phyloP scores from a whole-genome alignment of 2,888 invertebrate genomes.

The Orchestes rusci region DNA sequence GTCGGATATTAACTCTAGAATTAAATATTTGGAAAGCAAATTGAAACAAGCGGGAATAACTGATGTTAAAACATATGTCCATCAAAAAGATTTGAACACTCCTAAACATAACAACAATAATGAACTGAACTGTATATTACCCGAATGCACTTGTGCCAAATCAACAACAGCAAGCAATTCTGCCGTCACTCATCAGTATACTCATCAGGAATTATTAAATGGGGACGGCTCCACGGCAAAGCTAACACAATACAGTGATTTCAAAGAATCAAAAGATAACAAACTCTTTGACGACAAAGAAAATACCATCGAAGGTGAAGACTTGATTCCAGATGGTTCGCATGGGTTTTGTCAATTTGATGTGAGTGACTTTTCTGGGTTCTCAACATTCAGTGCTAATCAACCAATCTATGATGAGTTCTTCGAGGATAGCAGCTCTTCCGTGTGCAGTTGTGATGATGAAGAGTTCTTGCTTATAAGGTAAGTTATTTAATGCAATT shows the following conservation, averaged over 20 bases:
- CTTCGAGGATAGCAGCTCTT: conserved; percentile 27
- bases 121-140: neutral
- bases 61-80: conserved; percentile 19
- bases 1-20: conserved; percentile 44
- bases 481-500: conserved; percentile 10
- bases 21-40: conserved; percentile 47
- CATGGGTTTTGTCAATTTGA: conserved; percentile 38
- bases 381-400: conserved; percentile 21
- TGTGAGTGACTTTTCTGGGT: conserved; percentile 32
- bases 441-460: conserved; percentile 26
- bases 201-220: neutral
- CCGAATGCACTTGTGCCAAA: neutral
- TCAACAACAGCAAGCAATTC: neutral
- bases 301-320: conserved; percentile 21
- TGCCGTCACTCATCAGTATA: neutral
- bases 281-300: conserved; percentile 12
- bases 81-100: neutral
- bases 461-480: conserved; percentile 24
- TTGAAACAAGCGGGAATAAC: conserved; percentile 37
- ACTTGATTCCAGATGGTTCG: conserved; percentile 24
- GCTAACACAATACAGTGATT: conserved; percentile 5
- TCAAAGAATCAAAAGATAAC: neutral
- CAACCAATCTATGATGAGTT: conserved; percentile 42
- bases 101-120: neutral
- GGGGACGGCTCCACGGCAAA: conserved; percentile 1